These are phyloP conservation scores for Mercenaria mercenaria DNA, from an alignment of 1,140 invertebrate species.

Conservation along the genomic window DNA sequence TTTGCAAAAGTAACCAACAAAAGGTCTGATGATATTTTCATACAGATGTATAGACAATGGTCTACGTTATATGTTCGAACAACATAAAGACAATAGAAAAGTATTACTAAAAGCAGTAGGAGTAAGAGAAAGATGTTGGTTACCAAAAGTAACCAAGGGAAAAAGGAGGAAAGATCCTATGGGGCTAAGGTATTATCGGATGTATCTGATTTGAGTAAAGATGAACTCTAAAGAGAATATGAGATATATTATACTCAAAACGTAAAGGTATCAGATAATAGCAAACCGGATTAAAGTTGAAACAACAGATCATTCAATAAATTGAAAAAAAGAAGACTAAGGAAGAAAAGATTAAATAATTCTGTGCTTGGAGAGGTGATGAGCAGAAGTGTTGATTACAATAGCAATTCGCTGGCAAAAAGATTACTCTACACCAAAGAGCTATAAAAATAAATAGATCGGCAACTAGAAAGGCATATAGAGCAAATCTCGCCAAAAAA, in stretches of 20 bases:
- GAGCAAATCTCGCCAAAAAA: too few species aligned
- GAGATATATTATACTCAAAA: neutral
- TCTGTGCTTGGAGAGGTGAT: conserved; percentile 36
- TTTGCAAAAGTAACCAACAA: conserved; percentile 9
- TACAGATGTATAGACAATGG: conserved; percentile 11
- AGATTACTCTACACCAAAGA: neutral
- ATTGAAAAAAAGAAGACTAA: conserved; percentile 9
- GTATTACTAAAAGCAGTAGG: neutral
- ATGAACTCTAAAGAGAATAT: conserved; percentile 4
- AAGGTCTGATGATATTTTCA: conserved; percentile 20
- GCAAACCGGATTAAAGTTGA: neutral
- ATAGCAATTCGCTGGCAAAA: neutral
- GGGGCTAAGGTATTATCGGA: conserved; percentile 4
- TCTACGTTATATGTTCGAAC: neutral
- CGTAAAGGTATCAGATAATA: neutral
- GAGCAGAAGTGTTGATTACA: neutral
- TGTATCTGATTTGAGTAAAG: neutral
- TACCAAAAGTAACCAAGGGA: neutral
- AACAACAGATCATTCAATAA: neutral
- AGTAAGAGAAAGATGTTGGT: conserved; percentile 5
- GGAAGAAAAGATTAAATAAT: conserved; percentile 8
- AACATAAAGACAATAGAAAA: neutral
- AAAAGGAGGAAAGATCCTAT: conserved; percentile 14
- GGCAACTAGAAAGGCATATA: too few species aligned
- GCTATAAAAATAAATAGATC: too few species aligned